Evolutionary conservation across 2,113 vertebrate genomes (phyloP).

Genomic region (Podocnemis expansa): DNA sequence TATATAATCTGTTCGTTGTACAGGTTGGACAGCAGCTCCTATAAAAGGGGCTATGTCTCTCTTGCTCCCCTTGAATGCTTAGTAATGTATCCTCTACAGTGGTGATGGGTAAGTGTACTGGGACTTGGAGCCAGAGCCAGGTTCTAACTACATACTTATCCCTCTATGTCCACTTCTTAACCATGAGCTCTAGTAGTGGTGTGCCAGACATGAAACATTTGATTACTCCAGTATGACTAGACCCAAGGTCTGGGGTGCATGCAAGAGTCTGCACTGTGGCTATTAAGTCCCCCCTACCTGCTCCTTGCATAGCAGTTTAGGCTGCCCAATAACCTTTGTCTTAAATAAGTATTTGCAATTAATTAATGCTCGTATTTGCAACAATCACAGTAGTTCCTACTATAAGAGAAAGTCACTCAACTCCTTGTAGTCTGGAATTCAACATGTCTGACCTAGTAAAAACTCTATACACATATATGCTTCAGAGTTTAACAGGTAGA

Average conservation of each 20-base stretch:
- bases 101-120: neutral
- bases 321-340: neutral
- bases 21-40: neutral
- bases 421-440: neutral
- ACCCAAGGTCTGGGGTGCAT: neutral
- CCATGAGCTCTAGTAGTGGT: neutral
- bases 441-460: neutral
- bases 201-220: neutral
- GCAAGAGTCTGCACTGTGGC: neutral
- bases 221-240: neutral
- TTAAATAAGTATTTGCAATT: neutral
- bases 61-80: neutral
- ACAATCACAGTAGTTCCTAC: neutral
- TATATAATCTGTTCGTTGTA: neutral
- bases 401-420: neutral
- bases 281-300: neutral
- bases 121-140: neutral
- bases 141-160: neutral
- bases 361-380: neutral
- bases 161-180: neutral
- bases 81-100: neutral
- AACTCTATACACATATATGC: neutral
- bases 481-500: neutral
- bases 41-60: neutral
- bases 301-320: neutral